A percentile compares a stretch with the other conserved stretches of the same genome.
phyloP scores from a whole-genome alignment of 2,888 invertebrate species.

The Acleris laterana region DNA sequence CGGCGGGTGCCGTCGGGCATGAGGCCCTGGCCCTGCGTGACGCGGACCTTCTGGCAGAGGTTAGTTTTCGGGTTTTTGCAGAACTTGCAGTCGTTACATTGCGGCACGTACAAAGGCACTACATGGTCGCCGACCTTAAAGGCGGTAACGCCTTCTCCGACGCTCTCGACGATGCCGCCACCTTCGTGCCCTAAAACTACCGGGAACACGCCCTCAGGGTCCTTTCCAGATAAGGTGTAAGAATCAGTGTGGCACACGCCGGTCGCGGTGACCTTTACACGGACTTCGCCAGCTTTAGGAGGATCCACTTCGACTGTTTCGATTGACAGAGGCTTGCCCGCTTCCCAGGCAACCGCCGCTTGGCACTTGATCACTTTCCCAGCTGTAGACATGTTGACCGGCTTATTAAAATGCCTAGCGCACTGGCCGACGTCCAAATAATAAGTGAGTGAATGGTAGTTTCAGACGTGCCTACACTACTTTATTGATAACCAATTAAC shows the following conservation, averaged over 20 bases:
- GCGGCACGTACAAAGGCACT: conserved; percentile 98
- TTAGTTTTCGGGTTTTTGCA: conserved; percentile 98
- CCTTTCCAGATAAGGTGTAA: conserved; percentile 93
- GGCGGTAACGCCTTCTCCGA: conserved; percentile 95
- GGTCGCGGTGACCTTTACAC: conserved; percentile 90
- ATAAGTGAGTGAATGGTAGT: conserved; percentile 44
- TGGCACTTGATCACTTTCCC: conserved; percentile 93
- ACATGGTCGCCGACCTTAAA: conserved; percentile 97
- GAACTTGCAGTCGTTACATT: conserved; percentile 98
- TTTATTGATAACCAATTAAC: conserved; percentile 23
- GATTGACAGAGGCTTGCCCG: conserved; percentile 93
- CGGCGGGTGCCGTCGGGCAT: conserved; percentile 97
- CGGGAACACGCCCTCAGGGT: conserved; percentile 96
- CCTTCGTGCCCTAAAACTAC: conserved; percentile 98
- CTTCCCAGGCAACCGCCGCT: conserved; percentile 98
- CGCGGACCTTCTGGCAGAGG: conserved; percentile 96
- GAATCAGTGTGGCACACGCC: conserved; percentile 97
- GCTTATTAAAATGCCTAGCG: conserved; percentile 24
- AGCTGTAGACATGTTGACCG: conserved; percentile 67
- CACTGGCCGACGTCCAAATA: conserved; percentile 46
- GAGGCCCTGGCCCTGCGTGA: conserved; percentile 93
- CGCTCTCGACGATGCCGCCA: conserved; percentile 97
- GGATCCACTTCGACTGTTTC: conserved; percentile 97
- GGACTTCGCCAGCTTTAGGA: conserved; percentile 96
- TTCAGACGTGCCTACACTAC: too few relatives aligned